Percentiles rank a stretch among this genome's conserved stretches.
phyloP scores from a whole-genome alignment of 2,888 invertebrate genomes.

The Blastobasis lacticolella region DNA sequence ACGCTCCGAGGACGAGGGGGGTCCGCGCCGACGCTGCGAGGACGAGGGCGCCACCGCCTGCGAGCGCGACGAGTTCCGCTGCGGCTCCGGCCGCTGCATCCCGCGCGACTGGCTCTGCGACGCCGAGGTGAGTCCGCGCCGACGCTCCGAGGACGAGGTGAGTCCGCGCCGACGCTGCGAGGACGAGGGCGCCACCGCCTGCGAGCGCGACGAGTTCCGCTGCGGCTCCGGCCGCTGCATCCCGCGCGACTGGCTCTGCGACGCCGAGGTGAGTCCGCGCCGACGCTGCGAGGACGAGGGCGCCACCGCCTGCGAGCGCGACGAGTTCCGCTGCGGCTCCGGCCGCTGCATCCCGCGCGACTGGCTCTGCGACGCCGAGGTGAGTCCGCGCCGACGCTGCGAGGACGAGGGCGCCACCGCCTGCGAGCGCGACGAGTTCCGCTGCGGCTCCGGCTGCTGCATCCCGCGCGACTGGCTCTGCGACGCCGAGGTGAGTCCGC shows the following conservation, averaged over 20 bases:
- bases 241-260: conserved; percentile 84
- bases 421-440: conserved; percentile 66
- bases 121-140: conserved; percentile 37
- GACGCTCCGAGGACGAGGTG: too few relatives aligned
- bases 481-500: conserved; percentile 73
- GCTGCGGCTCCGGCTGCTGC: conserved; percentile 82
- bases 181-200: conserved; percentile 71
- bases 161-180: conserved; percentile 80
- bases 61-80: conserved; percentile 64
- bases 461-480: conserved; percentile 85
- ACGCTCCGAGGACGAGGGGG: not conserved
- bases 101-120: conserved; percentile 86
- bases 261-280: conserved; percentile 70
- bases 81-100: conserved; percentile 84
- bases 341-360: conserved; percentile 84
- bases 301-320: conserved; percentile 75
- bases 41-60: conserved; percentile 74
- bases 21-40: conserved; percentile 83
- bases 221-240: conserved; percentile 85
- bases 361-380: conserved; percentile 83
- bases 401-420: conserved; percentile 71
- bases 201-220: conserved; percentile 64
- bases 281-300: conserved; percentile 74
- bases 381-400: conserved; percentile 74
- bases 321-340: conserved; percentile 72